Conservation (phyloP, 2,888 invertebrate species). For the Aleiodes testaceus region DNA sequence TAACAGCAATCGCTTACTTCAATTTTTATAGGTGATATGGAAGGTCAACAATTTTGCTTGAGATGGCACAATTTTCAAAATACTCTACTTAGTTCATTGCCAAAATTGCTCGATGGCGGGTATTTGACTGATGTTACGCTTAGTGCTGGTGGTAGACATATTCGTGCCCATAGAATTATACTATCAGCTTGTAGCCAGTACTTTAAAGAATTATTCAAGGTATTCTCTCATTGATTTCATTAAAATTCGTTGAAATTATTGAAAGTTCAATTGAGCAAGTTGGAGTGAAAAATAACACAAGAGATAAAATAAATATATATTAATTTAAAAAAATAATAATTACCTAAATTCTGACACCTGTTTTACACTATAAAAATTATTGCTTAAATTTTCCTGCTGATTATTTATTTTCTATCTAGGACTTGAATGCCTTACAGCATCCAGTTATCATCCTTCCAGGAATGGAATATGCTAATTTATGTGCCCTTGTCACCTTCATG, state of each 20-base stretch:
- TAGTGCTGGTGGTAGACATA: slow-evolving; percentile 87
- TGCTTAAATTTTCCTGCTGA: not conserved
- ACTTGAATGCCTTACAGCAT: slow-evolving; percentile 80
- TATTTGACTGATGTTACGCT: slow-evolving; percentile 90
- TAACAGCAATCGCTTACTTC: not conserved
- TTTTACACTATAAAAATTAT: too few relatives aligned
- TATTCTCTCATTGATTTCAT: slow-evolving; percentile 61
- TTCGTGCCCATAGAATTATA: slow-evolving; percentile 89
- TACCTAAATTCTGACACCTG: too few relatives aligned
- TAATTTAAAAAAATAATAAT: not conserved
- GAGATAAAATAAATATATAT: too few relatives aligned
- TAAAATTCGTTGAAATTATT: slow-evolving; percentile 12
- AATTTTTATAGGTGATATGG: slow-evolving; percentile 72
- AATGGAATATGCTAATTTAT: slow-evolving; percentile 81
- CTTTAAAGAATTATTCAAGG: slow-evolving; percentile 91
- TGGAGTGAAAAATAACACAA: too few relatives aligned
- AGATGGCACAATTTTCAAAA: slow-evolving; percentile 88
- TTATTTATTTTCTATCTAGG: slow-evolving; percentile 73
- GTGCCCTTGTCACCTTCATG: slow-evolving; percentile 88
- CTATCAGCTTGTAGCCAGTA: slow-evolving; percentile 93
- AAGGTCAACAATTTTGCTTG: slow-evolving; percentile 84
- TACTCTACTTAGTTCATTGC: slow-evolving; percentile 84
- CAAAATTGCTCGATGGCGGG: slow-evolving; percentile 85
- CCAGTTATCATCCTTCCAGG: slow-evolving; percentile 83
- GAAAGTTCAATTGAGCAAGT: not conserved